A percentile compares a stretch with the other conserved stretches of the same genome.
Evolutionary conservation across 1,140 invertebrate genomes (phyloP).

Genomic region (Zaprionus nigranus): DNA sequence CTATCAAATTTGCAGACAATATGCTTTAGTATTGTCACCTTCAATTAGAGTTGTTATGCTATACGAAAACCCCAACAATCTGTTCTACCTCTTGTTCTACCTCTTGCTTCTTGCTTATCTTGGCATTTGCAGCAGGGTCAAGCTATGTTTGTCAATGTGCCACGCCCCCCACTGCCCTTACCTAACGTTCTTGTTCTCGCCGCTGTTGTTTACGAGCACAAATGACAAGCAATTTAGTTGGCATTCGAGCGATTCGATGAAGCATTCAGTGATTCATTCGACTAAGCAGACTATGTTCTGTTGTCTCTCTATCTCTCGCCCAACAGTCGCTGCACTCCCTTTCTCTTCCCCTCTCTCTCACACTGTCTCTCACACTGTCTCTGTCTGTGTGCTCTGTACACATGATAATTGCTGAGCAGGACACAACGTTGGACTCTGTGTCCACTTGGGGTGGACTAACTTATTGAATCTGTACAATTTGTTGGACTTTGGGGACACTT

Average conservation of each 20-base stretch:
- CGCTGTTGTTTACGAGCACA: constrained; percentile 18
- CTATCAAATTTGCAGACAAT: not conserved
- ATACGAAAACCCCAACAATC: not conserved
- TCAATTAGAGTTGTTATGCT: no score
- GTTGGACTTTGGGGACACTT: constrained; percentile 47
- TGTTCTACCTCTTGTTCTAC: not conserved
- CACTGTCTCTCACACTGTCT: constrained; percentile 7
- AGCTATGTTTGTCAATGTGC: constrained; percentile 41
- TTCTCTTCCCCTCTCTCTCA: not conserved
- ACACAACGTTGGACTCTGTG: constrained; percentile 20
- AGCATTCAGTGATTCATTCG: constrained; percentile 44
- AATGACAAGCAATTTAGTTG: constrained; percentile 53
- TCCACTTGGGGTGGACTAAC: constrained; percentile 30
- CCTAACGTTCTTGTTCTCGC: not conserved
- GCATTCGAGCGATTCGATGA: constrained; percentile 50
- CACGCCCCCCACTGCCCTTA: not conserved
- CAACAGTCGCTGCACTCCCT: not conserved
- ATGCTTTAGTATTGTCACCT: not conserved
- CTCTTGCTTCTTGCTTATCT: not conserved
- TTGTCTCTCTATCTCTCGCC: not conserved
- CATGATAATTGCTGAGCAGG: constrained; percentile 65
- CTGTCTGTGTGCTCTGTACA: constrained; percentile 28
- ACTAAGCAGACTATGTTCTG: constrained; percentile 6
- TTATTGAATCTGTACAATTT: constrained; percentile 82
- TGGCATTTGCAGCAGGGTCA: not conserved